Percentiles rank a stretch among this genome's conserved stretches.
These are phyloP conservation scores for Yponomeuta plumbellus DNA, from an alignment of 2,888 invertebrate genomes.

Conservation along the genomic window DNA sequence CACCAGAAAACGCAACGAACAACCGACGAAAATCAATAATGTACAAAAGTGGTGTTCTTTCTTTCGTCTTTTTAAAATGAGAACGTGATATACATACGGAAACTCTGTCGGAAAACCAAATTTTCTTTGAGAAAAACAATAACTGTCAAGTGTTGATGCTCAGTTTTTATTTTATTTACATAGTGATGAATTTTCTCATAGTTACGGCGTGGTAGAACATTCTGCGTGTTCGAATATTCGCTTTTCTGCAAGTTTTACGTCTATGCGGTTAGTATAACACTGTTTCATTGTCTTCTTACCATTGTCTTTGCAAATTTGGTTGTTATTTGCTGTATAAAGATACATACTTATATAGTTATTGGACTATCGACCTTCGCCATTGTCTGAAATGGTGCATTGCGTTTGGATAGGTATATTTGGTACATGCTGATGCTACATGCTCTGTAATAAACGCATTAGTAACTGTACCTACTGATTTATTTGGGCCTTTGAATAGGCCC, in stretches of 20 bases:
- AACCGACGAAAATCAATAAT: constrained; percentile 66
- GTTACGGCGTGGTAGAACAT: constrained; percentile 74
- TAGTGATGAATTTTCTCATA: constrained; percentile 73
- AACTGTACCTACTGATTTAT: neutral
- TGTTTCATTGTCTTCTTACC: constrained; percentile 7
- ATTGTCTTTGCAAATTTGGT: neutral
- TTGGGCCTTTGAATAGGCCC: neutral
- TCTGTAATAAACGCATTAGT: neutral
- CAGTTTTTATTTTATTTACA: constrained; percentile 76
- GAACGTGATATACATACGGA: constrained; percentile 73
- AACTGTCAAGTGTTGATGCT: constrained; percentile 71
- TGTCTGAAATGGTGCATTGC: constrained; percentile 76
- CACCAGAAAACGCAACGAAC: constrained; percentile 40
- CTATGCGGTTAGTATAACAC: constrained; percentile 63
- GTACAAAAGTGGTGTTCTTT: constrained; percentile 39
- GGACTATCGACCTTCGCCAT: constrained; percentile 73
- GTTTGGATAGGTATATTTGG: constrained; percentile 42
- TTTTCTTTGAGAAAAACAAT: constrained; percentile 61
- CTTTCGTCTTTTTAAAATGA: constrained; percentile 74
- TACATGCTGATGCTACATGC: neutral
- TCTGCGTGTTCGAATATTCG: constrained; percentile 64
- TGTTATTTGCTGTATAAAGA: neutral
- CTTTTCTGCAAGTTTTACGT: constrained; percentile 62
- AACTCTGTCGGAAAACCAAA: constrained; percentile 65
- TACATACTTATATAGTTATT: constrained; percentile 27